Evolutionary conservation across 2,888 invertebrate species (phyloP), one percentile per base, ranked within the genome.

Genomic region (Drosophila sordidula): DNA sequence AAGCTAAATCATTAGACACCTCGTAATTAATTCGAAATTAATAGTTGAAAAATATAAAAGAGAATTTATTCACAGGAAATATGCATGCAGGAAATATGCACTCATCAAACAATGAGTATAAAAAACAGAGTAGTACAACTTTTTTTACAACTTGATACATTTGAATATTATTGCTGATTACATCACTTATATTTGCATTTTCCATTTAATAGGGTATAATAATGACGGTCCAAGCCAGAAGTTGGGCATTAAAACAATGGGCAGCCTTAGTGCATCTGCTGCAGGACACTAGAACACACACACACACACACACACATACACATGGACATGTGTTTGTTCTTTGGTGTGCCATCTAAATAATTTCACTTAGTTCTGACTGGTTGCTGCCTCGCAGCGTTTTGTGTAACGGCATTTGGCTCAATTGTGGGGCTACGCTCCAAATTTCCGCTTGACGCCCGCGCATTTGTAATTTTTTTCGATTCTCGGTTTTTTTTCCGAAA

Each of bases 191-290:
- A 5, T 0, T 6, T 8, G 9, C 25, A 6, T 36, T 29, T 12
- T 38, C 1, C 32, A 34, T 38, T 29, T 38, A 46, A 51, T 29
- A 67, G 74, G 75, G 67, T 63, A 58, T 49, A 29, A 34, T 32
- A 44, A 56, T 47, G 42, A 51, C 58, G 46, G 51, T 25, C 26
- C 42, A 14, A 32, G 18, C 14, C 18, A 58, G 38, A 42, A 39
- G 46, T 47, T 69, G 75, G 61, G 69, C 75, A 59, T 71, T 71
- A 69, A 54, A 80, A 82, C 84, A 82, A 86, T 83, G 86, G 61
- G 49, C 51, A 68, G 65, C 54, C 63, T 69, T 69, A 63, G 58
- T 82, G 72, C 80, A 72, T 50, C 55, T 44, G 70, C 73, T 64
- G 61, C 73, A 69, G 81, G 70, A 78, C 61, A 64, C 12, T 32